Base-by-base conservation (phyloP, 2,888 invertebrate species). In the Cheilosia variabilis region DNA sequence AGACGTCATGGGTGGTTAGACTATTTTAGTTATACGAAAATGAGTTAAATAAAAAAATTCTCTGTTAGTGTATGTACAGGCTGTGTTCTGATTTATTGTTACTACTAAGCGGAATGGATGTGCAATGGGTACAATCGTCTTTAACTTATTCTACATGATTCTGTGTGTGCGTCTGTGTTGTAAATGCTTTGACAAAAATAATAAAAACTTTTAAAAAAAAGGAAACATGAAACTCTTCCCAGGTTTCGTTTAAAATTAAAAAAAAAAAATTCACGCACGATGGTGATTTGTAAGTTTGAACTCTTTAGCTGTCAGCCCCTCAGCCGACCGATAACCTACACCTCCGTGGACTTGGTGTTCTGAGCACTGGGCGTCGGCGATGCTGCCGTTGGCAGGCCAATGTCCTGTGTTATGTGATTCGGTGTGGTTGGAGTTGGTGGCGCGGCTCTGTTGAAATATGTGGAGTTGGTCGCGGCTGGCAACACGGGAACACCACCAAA, bases 401-500 rank as follows among this genome's bases (percentile, higher is more conserved):
- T 90, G 63, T 92, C 91, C 87, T 92, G 92, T 17, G 90, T 90
- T 77, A 91, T 72, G 52, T 89, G 88, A 15, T 88, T 83, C 47
- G 88, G 88, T 22, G 88, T 80, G 13, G 88, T 62, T 24, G 88
- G 86, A 37, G 87, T 72, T 45, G 86, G 71, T 24, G 88, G 88
- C 0, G 91, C 87, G 34, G 91, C 89, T 34, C 91, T 88, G 73
- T 88, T 90, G 45, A 91, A 91, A 87, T 88, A 92, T 50, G 90
- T 90, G 9, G 90, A 89, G 75, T 90, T 91, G 65, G 87, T 91
- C 17, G 82, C 55, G 34, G 83, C 50, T 31, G 92, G 92, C 63
- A 92, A 71, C 4, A 92, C 92, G 0, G 91, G 91, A 5, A 92
- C 90, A n/a, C 91, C 92, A 3, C 91, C 91, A 52, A 89, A 92